Conservation (phyloP, 2,888 invertebrate species). For the Sarcophaga subvicina region DNA sequence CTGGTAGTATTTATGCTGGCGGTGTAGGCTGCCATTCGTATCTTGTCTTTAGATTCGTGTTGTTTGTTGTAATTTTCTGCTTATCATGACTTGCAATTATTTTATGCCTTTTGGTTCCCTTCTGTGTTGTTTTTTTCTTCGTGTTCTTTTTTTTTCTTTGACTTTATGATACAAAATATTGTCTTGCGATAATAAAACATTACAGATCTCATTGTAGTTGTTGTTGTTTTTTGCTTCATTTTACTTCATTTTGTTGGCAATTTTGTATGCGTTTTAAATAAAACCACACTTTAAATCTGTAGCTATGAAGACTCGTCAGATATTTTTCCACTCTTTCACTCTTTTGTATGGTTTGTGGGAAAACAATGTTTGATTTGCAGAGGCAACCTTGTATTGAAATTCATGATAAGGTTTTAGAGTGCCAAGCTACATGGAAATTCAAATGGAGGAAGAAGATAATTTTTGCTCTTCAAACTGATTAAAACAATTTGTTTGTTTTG, state of each 20-base stretch:
- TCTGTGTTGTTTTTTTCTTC: neutral
- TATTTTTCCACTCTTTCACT: neutral
- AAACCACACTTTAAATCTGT: neutral
- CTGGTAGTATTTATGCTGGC: conserved; percentile 59
- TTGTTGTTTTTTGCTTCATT: neutral
- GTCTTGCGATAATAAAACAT: conserved; percentile 52
- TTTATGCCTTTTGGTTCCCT: conserved; percentile 56
- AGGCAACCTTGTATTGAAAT: conserved; percentile 49
- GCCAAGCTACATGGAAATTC: no score
- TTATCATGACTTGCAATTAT: conserved; percentile 70
- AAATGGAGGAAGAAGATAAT: neutral
- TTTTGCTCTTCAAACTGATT: neutral
- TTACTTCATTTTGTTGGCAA: neutral
- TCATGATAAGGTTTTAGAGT: conserved; percentile 43
- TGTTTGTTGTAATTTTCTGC: conserved; percentile 71
- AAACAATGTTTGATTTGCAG: conserved; percentile 1
- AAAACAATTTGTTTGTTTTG: neutral
- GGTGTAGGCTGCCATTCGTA: conserved; percentile 53
- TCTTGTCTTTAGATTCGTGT: conserved; percentile 66
- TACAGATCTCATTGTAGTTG: neutral
- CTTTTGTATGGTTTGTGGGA: conserved; percentile 33
- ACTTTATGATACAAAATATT: conserved; percentile 49
- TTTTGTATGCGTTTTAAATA: conserved; percentile 40
- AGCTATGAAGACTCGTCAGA: neutral
- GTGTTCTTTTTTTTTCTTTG: neutral